Conservation (phyloP, 2,797 vertebrate species). For the Dendrocincla fuliginosa region DNA sequence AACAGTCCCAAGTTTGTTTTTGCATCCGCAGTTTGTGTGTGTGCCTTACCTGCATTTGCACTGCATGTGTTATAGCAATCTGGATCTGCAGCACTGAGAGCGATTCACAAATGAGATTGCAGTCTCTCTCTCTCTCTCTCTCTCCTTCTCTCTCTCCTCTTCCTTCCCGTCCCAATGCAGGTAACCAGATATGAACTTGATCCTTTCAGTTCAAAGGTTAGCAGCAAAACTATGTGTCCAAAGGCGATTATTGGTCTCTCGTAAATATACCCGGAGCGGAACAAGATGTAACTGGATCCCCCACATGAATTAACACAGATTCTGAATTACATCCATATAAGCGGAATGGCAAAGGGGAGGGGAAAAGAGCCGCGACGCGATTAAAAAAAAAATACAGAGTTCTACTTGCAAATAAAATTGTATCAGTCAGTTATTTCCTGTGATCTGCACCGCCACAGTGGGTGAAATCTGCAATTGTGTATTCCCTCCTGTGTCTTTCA, state of each 20-base stretch:
- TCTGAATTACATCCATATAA: constrained; percentile 74
- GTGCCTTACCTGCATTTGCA: constrained; percentile 90
- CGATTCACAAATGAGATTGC: constrained; percentile 96
- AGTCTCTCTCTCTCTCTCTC: constrained; percentile 77
- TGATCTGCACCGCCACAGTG: constrained; percentile 70
- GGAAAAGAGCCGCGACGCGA: constrained; percentile 11
- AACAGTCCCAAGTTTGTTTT: constrained; percentile 77
- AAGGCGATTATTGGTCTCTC: constrained; percentile 49
- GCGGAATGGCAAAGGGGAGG: constrained; percentile 68
- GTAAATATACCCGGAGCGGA: constrained; percentile 53
- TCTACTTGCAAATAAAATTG: constrained; percentile 65
- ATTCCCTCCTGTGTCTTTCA: constrained; percentile 61
- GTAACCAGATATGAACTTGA: constrained; percentile 87
- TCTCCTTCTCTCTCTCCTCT: constrained; percentile 64
- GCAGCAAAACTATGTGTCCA: constrained; percentile 71
- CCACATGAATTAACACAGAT: constrained; percentile 73
- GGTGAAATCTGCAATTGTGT: constrained; percentile 76
- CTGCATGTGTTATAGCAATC: constrained; percentile 87
- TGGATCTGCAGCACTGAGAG: constrained; percentile 92
- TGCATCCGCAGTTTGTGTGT: constrained; percentile 79
- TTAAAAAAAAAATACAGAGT: constrained; percentile 14
- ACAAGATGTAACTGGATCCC: constrained; percentile 59
- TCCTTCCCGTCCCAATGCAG: constrained; percentile 77
- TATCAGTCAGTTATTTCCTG: constrained; percentile 69
- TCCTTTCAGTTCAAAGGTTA: constrained; percentile 83